Evolutionary conservation across 2,113 vertebrate species (phyloP).

Genomic region (Dasypus novemcinctus): DNA sequence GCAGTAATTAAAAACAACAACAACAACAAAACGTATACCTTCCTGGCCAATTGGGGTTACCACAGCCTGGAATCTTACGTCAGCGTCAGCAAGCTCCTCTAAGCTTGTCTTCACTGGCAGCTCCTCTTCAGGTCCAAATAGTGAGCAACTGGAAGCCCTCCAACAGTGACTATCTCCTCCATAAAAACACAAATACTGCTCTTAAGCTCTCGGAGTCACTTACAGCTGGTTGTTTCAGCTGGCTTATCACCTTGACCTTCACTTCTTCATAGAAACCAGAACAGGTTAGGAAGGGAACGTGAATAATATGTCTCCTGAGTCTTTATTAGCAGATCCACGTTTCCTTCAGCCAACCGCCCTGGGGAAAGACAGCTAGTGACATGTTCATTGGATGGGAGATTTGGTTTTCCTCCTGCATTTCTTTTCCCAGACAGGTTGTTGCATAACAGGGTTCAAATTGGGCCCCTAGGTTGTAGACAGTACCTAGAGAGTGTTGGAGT

Average conservation of each 20-base stretch:
- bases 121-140: constrained; percentile 49
- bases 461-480: neutral
- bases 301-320: neutral
- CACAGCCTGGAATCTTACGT: constrained; percentile 50
- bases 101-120: constrained; percentile 46
- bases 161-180: neutral
- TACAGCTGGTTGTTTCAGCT: neutral
- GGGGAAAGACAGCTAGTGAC: constrained; percentile 18
- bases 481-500: neutral
- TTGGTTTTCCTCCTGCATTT: neutral
- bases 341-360: constrained; percentile 21
- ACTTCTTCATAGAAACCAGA: constrained; percentile 27
- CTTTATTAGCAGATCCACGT: constrained; percentile 31
- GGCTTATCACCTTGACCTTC: neutral
- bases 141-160: constrained; percentile 58
- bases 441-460: neutral
- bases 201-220: neutral
- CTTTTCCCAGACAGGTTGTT: neutral
- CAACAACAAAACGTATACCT: neutral
- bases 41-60: constrained; percentile 65
- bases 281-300: neutral
- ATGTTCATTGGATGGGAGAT: constrained; percentile 8
- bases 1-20: neutral
- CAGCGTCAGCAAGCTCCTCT: constrained; percentile 67
- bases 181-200: neutral